A percentile compares a stretch with the other conserved stretches of the same genome.
These are phyloP conservation scores for Myiotriccus ornatus DNA, from an alignment of 2,797 vertebrate genomes.

Conservation along the genomic window DNA sequence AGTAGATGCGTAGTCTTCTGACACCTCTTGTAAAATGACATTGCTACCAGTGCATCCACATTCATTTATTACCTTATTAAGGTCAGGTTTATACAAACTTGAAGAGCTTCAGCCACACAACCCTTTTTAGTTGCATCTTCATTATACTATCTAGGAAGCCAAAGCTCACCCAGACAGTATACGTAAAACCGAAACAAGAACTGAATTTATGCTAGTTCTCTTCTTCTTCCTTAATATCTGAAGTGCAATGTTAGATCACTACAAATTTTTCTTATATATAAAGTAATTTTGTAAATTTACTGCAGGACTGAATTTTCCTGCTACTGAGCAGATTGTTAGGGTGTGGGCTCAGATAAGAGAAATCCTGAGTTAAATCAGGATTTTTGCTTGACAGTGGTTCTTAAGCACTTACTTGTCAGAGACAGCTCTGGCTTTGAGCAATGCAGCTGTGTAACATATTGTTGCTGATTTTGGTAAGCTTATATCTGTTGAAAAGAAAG, in stretches of 20 bases:
- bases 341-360: constrained; percentile 57
- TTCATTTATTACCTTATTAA: constrained; percentile 23
- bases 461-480: constrained; percentile 99
- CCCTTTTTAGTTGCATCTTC: constrained; percentile 11
- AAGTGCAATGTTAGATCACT: background rate
- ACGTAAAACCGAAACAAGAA: background rate
- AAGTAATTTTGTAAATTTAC: background rate
- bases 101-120: constrained; percentile 38
- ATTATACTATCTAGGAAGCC: constrained; percentile 39
- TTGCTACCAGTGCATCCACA: background rate
- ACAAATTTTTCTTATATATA: background rate
- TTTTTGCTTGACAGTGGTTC: constrained; percentile 17
- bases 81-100: background rate
- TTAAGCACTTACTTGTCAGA: constrained; percentile 94
- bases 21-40: background rate
- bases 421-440: constrained; percentile 98
- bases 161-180: constrained; percentile 47
- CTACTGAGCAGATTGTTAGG: constrained; percentile 16
- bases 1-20: background rate
- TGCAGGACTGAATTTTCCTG: constrained; percentile 21
- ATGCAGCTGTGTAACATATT: constrained; percentile 98
- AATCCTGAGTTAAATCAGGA: constrained; percentile 52
- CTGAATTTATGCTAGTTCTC: background rate
- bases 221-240: background rate
- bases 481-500: constrained; percentile 87